Base-by-base conservation (phyloP, 2,797 vertebrate species). In the Galaxias olidus region DNA sequence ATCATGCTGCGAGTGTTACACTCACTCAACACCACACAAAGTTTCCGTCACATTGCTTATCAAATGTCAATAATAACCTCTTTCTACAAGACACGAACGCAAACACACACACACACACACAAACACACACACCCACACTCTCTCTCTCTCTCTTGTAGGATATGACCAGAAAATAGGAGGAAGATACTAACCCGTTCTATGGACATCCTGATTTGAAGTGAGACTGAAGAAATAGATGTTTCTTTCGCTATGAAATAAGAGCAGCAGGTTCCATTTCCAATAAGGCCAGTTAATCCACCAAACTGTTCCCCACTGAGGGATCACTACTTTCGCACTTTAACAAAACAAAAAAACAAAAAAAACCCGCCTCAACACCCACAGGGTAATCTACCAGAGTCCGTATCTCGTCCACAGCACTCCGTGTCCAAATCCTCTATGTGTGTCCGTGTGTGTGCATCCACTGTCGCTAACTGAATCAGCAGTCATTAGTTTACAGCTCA, bases 161-260 rank as follows among this genome's bases (percentile, higher is more conserved):
- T 6, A 30, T 2, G 30, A 30, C 3, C 30, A 2, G 6, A 30
- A 4, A 70, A 73, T 18, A n/a, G 66, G 40, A 8, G 66, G 10
- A 72, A 58, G 51, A 65, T 71, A 89, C 88, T 56, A 69, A 91
- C 88, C 86, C 80, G 69, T 55, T 90, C 87, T 80, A 82, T 75
- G 55, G 85, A 82, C 60, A 77, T 84, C 61, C 59, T 73, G 69
- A 77, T 46, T 40, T 46, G 45, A 15, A 50, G 41, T 10, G 47
- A 43, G 43, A 12, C 11, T 41, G 56, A 74, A 72, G 20, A 58
- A n/a, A 45, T 43, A 62, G 13, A 53, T 40, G 30, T 76, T 77
- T 66, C 58, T 61, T 30, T 30, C 6, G 30, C 65, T 75, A 67
- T 0, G 61, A 57, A 58, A 43, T 55, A 66, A 67, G 10, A 56